Base-by-base conservation (phyloP, 2,113 vertebrate genomes). In the Probosciger aterrimus region DNA sequence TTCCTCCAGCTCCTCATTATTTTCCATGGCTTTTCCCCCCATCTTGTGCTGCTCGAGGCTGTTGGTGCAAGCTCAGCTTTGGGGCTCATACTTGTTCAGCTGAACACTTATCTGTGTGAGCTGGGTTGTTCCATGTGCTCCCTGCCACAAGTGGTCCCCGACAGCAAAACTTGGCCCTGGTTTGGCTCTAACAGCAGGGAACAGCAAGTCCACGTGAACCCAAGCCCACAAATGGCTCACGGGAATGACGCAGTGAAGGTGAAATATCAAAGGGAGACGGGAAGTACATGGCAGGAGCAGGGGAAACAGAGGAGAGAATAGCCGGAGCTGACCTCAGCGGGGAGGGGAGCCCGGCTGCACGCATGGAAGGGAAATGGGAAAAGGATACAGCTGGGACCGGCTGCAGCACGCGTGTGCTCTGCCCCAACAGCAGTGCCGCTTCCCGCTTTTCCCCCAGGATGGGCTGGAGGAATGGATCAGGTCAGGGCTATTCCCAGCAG, bases 311-410 rank as follows among this genome's bases (percentile, higher is more conserved):
- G 74, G 64, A 96, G 93, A 97, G 97, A 96, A 97, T 95, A 90
- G 95, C 87, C 93, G 97, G 97, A 97, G 92, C 96, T 97, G 97
- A 97, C 67, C 93, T 97, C 97, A 97, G 89, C 22, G 11, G 78
- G 88, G 83, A 37, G 75, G 92, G 88, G 93, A 95, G 79, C 78
- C 35, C 15, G 6, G 67, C 82, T 9, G 65, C 76, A 75, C 5
- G 33, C 88, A 92, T 22, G 90, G 82, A 91, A 86, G 83, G 94
- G 93, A 93, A 95, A 94, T 8, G 68, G 94, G 82, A 96, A 93
- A 39, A 97, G 97, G 97, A 97, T 95, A 82, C 97, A 97, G 96
- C 96, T 96, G 95, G 93, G 88, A 35, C 39, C 1, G 13, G 83
- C 80, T 14, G 8, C 12, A 3, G 89, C 78, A 79, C 30, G 50